A percentile compares a stretch with the other conserved stretches of the same genome.
Evolutionary conservation across 2,888 invertebrate species (phyloP).

Genomic region (Chorisops tibialis): DNA sequence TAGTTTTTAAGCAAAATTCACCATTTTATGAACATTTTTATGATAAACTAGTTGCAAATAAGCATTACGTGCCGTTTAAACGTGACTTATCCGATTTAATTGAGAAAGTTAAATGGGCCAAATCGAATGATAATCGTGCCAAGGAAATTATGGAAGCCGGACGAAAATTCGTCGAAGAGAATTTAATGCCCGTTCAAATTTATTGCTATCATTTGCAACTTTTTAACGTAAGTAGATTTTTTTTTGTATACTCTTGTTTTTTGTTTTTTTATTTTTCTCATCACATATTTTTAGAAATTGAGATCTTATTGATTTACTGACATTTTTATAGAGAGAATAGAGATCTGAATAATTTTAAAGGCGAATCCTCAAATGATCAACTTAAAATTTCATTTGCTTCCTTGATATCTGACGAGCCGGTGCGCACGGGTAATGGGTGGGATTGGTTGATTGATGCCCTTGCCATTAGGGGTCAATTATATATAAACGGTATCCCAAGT

Average conservation of each 20-base stretch:
- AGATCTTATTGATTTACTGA: background rate
- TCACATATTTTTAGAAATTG: conserved; percentile 8
- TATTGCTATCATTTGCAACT: conserved; percentile 82
- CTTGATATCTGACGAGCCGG: too few relatives aligned
- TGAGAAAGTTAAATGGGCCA: conserved; percentile 75
- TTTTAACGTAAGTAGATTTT: conserved; percentile 55
- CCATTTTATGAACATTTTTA: conserved; percentile 96
- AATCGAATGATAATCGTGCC: conserved; percentile 66
- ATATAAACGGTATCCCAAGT: too few relatives aligned
- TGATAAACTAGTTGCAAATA: conserved; percentile 65
- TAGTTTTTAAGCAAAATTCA: conserved; percentile 90
- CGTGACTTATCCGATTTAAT: conserved; percentile 76
- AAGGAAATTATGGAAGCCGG: conserved; percentile 64
- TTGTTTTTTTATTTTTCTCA: too few relatives aligned
- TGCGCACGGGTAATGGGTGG: too few relatives aligned
- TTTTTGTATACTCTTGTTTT: too few relatives aligned
- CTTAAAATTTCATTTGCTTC: too few relatives aligned
- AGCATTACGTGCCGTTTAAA: conserved; percentile 81
- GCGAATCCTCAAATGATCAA: too few relatives aligned
- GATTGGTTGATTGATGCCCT: too few relatives aligned
- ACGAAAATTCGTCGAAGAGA: conserved; percentile 67
- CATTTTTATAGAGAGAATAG: background rate
- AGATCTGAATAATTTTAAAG: background rate
- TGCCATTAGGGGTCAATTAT: too few relatives aligned
- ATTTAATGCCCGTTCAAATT: conserved; percentile 79